These are phyloP conservation scores for Megamerina dolium DNA, from an alignment of 2,888 invertebrate genomes.

Conservation along the genomic window DNA sequence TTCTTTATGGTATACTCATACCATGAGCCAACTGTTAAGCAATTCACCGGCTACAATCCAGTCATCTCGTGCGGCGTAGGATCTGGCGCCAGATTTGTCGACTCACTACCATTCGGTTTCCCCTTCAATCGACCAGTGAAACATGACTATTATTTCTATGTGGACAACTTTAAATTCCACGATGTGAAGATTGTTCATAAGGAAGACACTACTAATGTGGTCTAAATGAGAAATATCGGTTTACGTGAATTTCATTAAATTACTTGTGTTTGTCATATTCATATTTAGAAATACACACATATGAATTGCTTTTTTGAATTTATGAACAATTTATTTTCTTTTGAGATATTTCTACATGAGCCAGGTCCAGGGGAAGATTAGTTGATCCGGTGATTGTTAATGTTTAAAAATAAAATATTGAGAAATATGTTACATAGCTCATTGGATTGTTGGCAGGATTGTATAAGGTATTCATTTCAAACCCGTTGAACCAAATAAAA, in stretches of 20 bases:
- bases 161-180: conserved; percentile 63
- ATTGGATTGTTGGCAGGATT: too few species aligned
- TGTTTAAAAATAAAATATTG: too few species aligned
- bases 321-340: too few species aligned
- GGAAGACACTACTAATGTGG: conserved; percentile 46
- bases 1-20: conserved; percentile 57
- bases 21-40: conserved; percentile 47
- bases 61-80: conserved; percentile 52
- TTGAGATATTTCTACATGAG: too few species aligned
- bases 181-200: conserved; percentile 64
- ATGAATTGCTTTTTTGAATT: too few species aligned
- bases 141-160: conserved; percentile 54
- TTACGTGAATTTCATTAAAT: not conserved
- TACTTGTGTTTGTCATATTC: conserved; percentile 1
- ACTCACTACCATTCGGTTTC: conserved; percentile 59
- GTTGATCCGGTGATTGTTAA: too few species aligned
- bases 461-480: too few species aligned
- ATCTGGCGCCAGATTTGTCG: conserved; percentile 47
- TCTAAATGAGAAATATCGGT: conserved; percentile 29
- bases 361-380: too few species aligned
- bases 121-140: conserved; percentile 67
- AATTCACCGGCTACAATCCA: conserved; percentile 52
- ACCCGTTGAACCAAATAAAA: too few species aligned
- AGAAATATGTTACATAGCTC: too few species aligned
- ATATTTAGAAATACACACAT: conserved; percentile 4